Percentiles rank a stretch among this genome's conserved stretches.
phyloP scores from a whole-genome alignment of 2,113 vertebrate genomes.

The Lampris megalopsis region DNA sequence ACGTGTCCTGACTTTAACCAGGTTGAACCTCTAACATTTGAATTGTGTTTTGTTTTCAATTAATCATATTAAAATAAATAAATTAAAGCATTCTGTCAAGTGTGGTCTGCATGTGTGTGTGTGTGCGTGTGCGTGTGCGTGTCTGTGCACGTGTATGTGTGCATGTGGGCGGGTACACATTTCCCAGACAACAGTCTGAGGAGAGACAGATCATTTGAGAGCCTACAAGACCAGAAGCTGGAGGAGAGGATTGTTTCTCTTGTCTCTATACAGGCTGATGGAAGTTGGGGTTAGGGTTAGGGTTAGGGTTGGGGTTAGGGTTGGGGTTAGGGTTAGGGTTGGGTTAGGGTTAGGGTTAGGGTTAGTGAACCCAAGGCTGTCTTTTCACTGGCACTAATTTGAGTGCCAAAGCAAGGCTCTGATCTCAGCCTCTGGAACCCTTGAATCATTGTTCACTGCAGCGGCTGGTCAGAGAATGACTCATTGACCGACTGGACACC shows the following conservation, averaged over 20 bases:
- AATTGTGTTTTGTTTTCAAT: background rate
- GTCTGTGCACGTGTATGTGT: background rate
- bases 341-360: constrained; percentile 38
- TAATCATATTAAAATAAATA: too few species aligned
- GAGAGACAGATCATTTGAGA: background rate
- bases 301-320: constrained; percentile 20
- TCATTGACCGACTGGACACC: constrained; percentile 16
- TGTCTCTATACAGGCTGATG: constrained; percentile 52
- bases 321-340: constrained; percentile 27
- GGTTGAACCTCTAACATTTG: background rate
- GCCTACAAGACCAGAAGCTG: background rate
- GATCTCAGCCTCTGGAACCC: constrained; percentile 40
- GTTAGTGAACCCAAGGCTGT: constrained; percentile 44
- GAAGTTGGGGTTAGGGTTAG: constrained; percentile 28
- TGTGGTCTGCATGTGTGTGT: constrained; percentile 15
- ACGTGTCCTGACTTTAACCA: background rate
- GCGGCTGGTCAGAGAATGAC: constrained; percentile 13
- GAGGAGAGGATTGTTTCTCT: constrained; percentile 8
- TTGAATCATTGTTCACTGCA: constrained; percentile 36
- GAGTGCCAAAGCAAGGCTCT: constrained; percentile 50
- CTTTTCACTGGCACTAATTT: constrained; percentile 57
- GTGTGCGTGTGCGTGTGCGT: constrained; percentile 1
- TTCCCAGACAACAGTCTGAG: too few species aligned
- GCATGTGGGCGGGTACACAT: too few species aligned
- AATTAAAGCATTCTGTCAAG: background rate